phyloP scores from a whole-genome alignment of 2,113 vertebrate species.

The Agapornis roseicollis region DNA sequence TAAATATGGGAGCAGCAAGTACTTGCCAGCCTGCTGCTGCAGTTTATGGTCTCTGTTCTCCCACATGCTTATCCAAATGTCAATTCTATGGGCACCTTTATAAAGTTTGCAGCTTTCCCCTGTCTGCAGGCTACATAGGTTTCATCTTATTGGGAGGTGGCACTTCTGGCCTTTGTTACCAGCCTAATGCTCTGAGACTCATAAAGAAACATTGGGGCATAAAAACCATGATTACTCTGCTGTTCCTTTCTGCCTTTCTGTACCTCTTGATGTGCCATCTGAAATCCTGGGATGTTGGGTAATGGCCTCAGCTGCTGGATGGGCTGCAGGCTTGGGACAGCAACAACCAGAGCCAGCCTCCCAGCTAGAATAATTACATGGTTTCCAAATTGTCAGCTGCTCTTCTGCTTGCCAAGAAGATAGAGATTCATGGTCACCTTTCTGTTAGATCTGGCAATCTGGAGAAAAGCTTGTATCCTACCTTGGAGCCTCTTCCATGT shows the following conservation, averaged over 20 bases:
- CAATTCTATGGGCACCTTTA: constrained; percentile 69
- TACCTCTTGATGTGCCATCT: not conserved
- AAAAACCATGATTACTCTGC: not conserved
- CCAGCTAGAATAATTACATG: not conserved
- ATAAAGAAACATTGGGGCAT: not conserved
- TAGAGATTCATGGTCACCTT: not conserved
- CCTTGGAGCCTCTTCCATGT: not conserved
- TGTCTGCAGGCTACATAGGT: constrained; percentile 45
- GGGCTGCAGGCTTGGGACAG: not conserved
- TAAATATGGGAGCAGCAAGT: not conserved
- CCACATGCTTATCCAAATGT: constrained; percentile 53
- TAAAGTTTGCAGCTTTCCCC: constrained; percentile 63
- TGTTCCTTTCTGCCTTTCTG: not conserved
- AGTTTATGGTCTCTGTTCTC: not conserved
- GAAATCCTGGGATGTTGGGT: not conserved
- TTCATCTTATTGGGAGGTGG: constrained; percentile 74
- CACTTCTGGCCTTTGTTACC: constrained; percentile 69
- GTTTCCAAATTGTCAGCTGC: not conserved
- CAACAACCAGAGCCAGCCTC: not conserved
- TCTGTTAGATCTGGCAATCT: not conserved
- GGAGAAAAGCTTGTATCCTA: not conserved
- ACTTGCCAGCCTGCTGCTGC: constrained; percentile 2
- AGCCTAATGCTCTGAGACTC: constrained; percentile 37
- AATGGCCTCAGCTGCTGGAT: not conserved
- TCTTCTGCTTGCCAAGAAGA: not conserved